phyloP scores from a whole-genome alignment of 2,888 invertebrate species.

The Ramazzottius varieornatus region DNA sequence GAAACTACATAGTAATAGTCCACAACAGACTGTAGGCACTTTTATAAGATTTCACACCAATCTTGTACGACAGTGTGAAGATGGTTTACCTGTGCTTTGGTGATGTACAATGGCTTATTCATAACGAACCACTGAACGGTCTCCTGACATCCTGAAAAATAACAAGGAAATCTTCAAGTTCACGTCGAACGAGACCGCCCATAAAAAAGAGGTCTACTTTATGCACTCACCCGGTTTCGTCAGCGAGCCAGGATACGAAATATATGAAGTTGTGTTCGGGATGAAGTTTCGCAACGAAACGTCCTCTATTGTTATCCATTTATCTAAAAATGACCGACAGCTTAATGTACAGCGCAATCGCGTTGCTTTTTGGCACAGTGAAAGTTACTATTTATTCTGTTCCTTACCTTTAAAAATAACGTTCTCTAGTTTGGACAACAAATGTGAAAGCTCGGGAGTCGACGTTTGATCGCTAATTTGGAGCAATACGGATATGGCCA shows the following conservation, averaged over 20 bases:
- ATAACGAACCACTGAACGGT: slow-evolving; percentile 96
- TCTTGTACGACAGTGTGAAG: not conserved
- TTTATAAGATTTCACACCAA: not conserved
- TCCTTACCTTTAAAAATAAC: not conserved
- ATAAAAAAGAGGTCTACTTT: too few relatives aligned
- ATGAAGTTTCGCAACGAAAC: slow-evolving; percentile 59
- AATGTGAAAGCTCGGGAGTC: not conserved
- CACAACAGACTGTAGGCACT: too few relatives aligned
- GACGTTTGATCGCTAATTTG: slow-evolving; percentile 36
- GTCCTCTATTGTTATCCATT: slow-evolving; percentile 53
- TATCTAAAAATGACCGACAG: slow-evolving; percentile 34
- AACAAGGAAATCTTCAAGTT: too few relatives aligned
- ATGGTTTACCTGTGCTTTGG: slow-evolving; percentile 57
- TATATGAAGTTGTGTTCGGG: slow-evolving; percentile 71
- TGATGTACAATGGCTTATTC: slow-evolving; percentile 90
- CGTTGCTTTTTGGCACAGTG: too few relatives aligned
- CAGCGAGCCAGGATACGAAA: slow-evolving; percentile 91
- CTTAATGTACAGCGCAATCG: too few relatives aligned
- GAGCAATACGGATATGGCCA: slow-evolving; percentile 68
- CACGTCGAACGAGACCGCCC: too few relatives aligned
- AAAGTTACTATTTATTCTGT: too few relatives aligned
- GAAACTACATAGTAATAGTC: not conserved
- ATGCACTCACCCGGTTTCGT: slow-evolving; percentile 49
- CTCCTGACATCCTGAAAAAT: slow-evolving; percentile 71
- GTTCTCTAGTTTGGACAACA: not conserved